Base-by-base conservation (phyloP, 2,113 vertebrate species). In the Lepus timidus region DNA sequence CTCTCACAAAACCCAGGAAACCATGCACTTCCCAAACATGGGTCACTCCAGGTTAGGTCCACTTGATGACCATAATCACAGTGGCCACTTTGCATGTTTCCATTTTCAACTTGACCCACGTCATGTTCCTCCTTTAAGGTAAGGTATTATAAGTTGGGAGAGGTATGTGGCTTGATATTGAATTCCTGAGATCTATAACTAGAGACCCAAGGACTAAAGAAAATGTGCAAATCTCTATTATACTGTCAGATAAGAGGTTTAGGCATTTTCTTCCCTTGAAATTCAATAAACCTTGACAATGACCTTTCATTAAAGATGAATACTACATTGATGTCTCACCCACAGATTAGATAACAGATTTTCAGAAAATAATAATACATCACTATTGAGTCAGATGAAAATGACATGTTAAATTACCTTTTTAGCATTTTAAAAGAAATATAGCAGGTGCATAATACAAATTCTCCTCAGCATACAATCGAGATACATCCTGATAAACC, bases 291-390 rank as follows among this genome's bases (percentile, higher is more conserved):
- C 1, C 36, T 88, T 83, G 78, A 91, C 58, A 75, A 68, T 31
- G 51, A 76, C 16, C 33, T 76, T 88, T 25, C n/a, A 75, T 79
- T 85, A 80, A 85, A 93, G 16, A 64, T 51, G 16, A 91, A 85
- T 64, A 52, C 36, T 83, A 83, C 64, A 64, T 65, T 79, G 31
- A 33, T 70, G 4, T 75, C 17, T 95, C 44, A 75, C 9, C 13
- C 39, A 44, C 49, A 83, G 19, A 83, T 74, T 93, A n/a, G 16
- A 62, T 67, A 80, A 80, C 4, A 90, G 39, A 75, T 89, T 89
- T 79, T 36, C 84, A 62, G 86, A 23, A 95, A 95, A 90, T 74
- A 91, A 65, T 39, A 95, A 92, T 44, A 29, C n/a, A 58, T 13
- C 51, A 78, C 49, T 88, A 39, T 62, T 88, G 8, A 9, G 85